Evolutionary conservation across 2,113 vertebrate species (phyloP), one percentile per base, ranked within the genome.

Genomic region (Etheostoma spectabile): DNA sequence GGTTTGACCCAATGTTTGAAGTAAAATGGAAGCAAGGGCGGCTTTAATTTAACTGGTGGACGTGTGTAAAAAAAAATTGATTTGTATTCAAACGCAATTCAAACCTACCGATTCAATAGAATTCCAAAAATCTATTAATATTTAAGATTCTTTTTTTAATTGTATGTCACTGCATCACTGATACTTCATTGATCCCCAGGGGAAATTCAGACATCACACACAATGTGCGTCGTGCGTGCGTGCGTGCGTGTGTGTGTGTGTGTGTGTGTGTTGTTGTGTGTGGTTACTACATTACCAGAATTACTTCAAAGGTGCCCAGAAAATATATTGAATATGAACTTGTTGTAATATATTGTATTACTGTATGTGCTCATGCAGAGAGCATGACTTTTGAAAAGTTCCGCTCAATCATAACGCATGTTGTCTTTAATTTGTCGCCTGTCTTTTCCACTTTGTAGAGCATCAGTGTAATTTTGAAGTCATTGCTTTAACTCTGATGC

Each of bases 1-100:
- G 18, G 16, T 80, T 60, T 79, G 24, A 56, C 8, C 74, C 76
- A 8, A 12, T 18, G 51, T 79, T 24, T 65, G 42, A 62, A 19
- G 57, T 61, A 4, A 82, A 68, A 79, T 35, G 49, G 65, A 82
- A 57, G 66, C 21, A 72, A 21, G 21, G 3, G 55, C 45, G 11
- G 62, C 55, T 56, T 82, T 6, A 13, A 15, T 33, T 24, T 64
- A 69, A 80, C 21, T 74, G 57, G 11, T 30, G 30, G 30, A 3
- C 2, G 2, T 3, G 30, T 30, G 30, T 30, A 30, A 30, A 30
- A 30, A 4, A 30, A 30, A 30, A 30, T 3, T 27, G 4, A 30
- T 30, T 30, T 30, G 2, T 3, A 30, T 30, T 30, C 4, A 4
- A 30, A 3, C 4, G 2, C 4, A 3, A 30, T 30, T 30, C 30